These are phyloP conservation scores for Drosophila hawaiiensis DNA, from an alignment of 2,888 invertebrate species.

Conservation along the genomic window DNA sequence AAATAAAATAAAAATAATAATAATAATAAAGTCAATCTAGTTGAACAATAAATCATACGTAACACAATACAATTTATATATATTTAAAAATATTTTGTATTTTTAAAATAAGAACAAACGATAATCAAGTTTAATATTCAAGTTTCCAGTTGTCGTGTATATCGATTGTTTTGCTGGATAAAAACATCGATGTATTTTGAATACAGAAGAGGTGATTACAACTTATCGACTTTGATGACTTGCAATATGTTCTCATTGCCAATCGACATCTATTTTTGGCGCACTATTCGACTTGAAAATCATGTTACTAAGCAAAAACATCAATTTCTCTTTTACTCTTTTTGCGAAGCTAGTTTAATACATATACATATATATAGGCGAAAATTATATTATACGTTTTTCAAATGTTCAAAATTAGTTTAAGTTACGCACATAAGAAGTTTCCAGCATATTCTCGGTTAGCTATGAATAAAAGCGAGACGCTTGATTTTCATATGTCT, in stretches of 20 bases:
- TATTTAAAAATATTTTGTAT: not conserved
- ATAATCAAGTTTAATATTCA: not conserved
- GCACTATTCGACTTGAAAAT: not conserved
- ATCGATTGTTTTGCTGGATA: not conserved
- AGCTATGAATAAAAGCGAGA: constrained; percentile 24
- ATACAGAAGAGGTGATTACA: not conserved
- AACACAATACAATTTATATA: not conserved
- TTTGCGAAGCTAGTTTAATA: not conserved
- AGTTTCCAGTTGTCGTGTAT: not conserved
- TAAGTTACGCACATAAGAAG: not conserved
- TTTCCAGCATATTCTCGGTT: not conserved
- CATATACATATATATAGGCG: not conserved
- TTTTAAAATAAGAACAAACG: not conserved
- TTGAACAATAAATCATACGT: not conserved
- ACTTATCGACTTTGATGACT: not conserved
- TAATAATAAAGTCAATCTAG: not conserved
- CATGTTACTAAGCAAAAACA: not conserved
- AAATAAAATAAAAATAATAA: not conserved
- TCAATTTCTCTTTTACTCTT: not conserved
- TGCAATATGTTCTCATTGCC: not conserved
- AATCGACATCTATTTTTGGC: not conserved
- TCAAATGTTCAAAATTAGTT: not conserved
- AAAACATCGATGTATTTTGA: constrained; percentile 1
- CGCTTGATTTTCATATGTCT: not conserved
- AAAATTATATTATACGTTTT: not conserved